Evolutionary conservation across 2,888 invertebrate species (phyloP), one percentile per base, ranked within the genome.

Genomic region (Cremastinae sp.): DNA sequence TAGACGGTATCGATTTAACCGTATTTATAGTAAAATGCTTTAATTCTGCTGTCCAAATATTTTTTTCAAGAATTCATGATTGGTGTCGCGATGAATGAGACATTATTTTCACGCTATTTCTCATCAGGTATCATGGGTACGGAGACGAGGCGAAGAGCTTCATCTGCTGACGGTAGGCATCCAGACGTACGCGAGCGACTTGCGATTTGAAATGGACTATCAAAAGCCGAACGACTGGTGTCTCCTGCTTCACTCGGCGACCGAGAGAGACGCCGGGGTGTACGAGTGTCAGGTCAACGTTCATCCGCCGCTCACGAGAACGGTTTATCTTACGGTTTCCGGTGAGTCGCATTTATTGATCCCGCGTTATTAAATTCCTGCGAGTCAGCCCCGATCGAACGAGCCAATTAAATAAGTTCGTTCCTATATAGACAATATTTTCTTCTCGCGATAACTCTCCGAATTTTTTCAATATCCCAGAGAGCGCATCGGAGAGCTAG

Each of bases 281-380:
- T 95, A 95, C 89, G 95, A 95, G 89, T 95, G 95, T 83, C 95
- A 95, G 90, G 94, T 95, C 79, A 95, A 94, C n/a, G 93, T 94
- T 14, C 95, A 95, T 89, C 95, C 95, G 7, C 94, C 95, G 8
- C 90, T 94, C 71, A 94, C 94, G 79, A 91, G 94, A 83, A 91
- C 93, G 85, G 93, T 95, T 56, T 92, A 93, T 87, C 92, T 95
- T 74, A 91, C 92, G 82, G 94, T 95, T 82, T 94, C 94, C 86
- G 95, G 95, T 95, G 86, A 93, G 93, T 91, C 34, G 51, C 47
- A n/a, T 22, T 22, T 43, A 75, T 45, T 78, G 58, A 59, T 22
- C 12, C 22, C n/a, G n/a, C 14, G 36, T 61, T 38, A 22, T 54
- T 8, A 9, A 38, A 64, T 16, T 28, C 16, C 10, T 64, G 14